Evolutionary conservation across 2,113 vertebrate species (phyloP).

Genomic region (Xiphophorus hellerii): DNA sequence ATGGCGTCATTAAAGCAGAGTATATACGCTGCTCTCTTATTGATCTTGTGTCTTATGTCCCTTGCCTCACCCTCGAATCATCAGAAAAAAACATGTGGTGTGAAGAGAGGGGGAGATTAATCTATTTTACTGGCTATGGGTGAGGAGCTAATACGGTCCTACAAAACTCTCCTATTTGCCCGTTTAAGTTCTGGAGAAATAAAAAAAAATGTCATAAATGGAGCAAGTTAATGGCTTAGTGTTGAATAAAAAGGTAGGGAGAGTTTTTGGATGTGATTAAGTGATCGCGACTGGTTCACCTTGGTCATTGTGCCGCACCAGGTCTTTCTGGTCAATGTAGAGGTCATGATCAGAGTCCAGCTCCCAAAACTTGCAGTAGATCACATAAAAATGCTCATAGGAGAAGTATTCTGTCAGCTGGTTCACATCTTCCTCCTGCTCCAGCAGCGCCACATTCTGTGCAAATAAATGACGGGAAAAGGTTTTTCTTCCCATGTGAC

Average conservation of each 20-base stretch:
- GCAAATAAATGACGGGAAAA: not conserved
- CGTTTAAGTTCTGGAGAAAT: conserved; percentile 1
- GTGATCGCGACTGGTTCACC: conserved; percentile 73
- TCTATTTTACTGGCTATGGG: conserved; percentile 14
- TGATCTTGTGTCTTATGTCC: conserved; percentile 72
- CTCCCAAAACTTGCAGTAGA: conserved; percentile 99
- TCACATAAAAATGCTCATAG: conserved; percentile 97
- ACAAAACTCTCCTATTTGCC: conserved; percentile 13
- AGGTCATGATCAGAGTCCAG: conserved; percentile 96
- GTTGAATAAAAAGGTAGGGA: too few species aligned
- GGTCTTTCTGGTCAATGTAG: conserved; percentile 89
- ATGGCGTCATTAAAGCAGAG: conserved; percentile 62
- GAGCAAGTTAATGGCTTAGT: not conserved
- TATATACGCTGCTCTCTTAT: conserved; percentile 59
- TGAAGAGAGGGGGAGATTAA: conserved; percentile 37
- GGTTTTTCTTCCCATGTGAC: not conserved
- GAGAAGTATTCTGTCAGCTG: conserved; percentile 96
- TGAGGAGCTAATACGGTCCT: conserved; percentile 5
- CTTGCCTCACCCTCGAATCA: conserved; percentile 52
- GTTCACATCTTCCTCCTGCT: conserved; percentile 93
- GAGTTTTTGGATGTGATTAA: not conserved
- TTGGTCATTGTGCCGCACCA: conserved; percentile 91
- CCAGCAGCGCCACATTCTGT: conserved; percentile 90
- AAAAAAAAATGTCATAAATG: not conserved
- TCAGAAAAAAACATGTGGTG: conserved; percentile 67